A percentile compares a stretch with the other conserved stretches of the same genome.
Evolutionary conservation across 2,888 invertebrate species (phyloP).

Genomic region (Acanthopleura granulata): DNA sequence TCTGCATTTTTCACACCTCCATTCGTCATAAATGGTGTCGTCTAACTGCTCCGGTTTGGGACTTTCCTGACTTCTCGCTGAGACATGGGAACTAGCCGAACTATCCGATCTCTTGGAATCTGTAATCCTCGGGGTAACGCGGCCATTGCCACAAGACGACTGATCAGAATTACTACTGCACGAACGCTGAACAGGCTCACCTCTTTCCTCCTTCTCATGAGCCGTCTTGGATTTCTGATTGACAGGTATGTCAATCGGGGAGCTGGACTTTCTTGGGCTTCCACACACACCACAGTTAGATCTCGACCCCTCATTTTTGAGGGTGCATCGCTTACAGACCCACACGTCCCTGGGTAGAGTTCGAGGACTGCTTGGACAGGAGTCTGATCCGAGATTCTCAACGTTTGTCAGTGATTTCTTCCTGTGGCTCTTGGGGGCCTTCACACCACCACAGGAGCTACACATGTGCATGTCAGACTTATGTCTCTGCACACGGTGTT

Average conservation of each 20-base stretch:
- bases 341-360: constrained; percentile 41
- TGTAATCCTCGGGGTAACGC: neutral
- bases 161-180: neutral
- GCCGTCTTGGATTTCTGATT: constrained; percentile 1
- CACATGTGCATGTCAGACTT: constrained; percentile 3
- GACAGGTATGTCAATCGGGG: constrained; percentile 31
- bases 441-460: neutral
- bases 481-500: neutral
- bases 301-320: constrained; percentile 79
- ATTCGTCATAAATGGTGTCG: neutral
- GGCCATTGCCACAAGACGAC: neutral
- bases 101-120: neutral
- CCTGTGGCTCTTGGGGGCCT: neutral
- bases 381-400: neutral
- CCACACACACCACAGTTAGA: constrained; percentile 83
- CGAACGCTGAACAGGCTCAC: neutral
- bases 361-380: neutral
- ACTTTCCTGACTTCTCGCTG: neutral
- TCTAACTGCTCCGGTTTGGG: neutral
- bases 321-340: constrained; percentile 78
- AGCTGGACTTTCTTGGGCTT: constrained; percentile 72
- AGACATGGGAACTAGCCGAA: neutral
- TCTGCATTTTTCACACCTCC: constrained; percentile 71
- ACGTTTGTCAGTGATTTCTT: neutral
- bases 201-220: no score